phyloP scores from a whole-genome alignment of 2,888 invertebrate genomes.

The Molorchus minor region DNA sequence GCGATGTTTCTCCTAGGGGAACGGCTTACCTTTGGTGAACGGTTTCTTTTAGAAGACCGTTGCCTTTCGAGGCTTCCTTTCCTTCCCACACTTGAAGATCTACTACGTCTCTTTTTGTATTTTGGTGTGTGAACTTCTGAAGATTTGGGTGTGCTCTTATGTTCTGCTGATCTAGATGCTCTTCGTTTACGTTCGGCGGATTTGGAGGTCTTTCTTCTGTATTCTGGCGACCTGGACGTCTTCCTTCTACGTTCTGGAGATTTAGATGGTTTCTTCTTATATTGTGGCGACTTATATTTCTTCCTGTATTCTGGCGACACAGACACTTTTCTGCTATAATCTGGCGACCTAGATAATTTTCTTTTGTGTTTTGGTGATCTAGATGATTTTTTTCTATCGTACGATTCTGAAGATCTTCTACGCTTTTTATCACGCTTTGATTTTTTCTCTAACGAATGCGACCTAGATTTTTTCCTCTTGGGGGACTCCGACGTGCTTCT shows the following conservation, averaged over 20 bases:
- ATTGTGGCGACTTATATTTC: slow-evolving; percentile 11
- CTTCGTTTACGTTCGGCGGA: slow-evolving; percentile 11
- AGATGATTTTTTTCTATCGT: not conserved
- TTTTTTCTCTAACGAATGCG: slow-evolving; percentile 18
- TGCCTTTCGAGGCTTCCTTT: slow-evolving; percentile 6
- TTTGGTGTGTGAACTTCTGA: slow-evolving; percentile 7
- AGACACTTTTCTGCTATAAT: slow-evolving; percentile 4
- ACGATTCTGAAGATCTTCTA: slow-evolving; percentile 4
- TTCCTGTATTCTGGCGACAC: slow-evolving; percentile 9
- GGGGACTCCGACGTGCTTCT: slow-evolving; percentile 16
- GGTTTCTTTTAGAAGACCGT: slow-evolving; percentile 8
- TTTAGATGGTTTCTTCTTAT: slow-evolving; percentile 6
- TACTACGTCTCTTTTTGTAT: slow-evolving; percentile 13
- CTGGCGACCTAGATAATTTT: slow-evolving; percentile 5
- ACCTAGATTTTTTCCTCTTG: slow-evolving; percentile 24
- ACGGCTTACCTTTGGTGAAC: slow-evolving; percentile 3
- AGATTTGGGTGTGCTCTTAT: slow-evolving; percentile 18
- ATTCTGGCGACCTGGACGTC: slow-evolving; percentile 6
- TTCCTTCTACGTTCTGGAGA: slow-evolving; percentile 7
- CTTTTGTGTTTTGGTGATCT: slow-evolving; percentile 14
- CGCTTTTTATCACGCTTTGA: slow-evolving; percentile 47
- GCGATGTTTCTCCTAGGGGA: slow-evolving; percentile 16
- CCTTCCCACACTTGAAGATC: slow-evolving; percentile 12
- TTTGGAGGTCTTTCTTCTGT: slow-evolving; percentile 1
- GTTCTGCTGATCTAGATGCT: slow-evolving; percentile 9